Percentiles rank a stretch among this genome's conserved stretches.
Conservation (phyloP, 1,140 invertebrate genomes). For the Platyura marginata region DNA sequence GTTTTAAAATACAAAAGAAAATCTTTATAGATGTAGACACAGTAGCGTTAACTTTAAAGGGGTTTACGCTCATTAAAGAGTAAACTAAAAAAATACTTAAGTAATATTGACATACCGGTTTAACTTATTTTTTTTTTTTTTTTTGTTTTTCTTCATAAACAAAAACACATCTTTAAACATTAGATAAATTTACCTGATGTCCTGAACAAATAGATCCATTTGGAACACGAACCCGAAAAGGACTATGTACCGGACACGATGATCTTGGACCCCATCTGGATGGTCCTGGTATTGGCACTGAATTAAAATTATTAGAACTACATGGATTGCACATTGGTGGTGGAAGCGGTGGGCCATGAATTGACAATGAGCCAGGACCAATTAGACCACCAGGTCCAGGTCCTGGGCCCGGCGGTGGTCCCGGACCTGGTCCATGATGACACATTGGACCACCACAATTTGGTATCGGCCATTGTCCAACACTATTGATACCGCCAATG, state of each 20-base stretch:
- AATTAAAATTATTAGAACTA: conserved; percentile 17
- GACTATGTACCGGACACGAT: conserved; percentile 40
- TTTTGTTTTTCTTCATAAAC: no score
- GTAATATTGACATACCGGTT: no score
- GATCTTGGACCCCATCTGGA: conserved; percentile 22
- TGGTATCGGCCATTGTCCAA: conserved; percentile 5
- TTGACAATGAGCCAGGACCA: background rate
- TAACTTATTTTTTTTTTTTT: no score
- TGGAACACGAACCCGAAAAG: conserved; percentile 35
- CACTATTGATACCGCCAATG: conserved; percentile 14
- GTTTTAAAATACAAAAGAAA: no score
- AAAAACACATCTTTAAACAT: no score
- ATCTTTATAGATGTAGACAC: no score
- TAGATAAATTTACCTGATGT: conserved; percentile 33
- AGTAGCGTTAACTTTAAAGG: no score
- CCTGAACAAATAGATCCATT: conserved; percentile 30
- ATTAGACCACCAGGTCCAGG: background rate
- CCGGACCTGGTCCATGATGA: conserved; percentile 9
- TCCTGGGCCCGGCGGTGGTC: conserved; percentile 8
- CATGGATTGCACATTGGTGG: conserved; percentile 23
- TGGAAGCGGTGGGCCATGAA: conserved; percentile 10
- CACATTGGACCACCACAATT: conserved; percentile 10
- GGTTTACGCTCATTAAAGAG: no score
- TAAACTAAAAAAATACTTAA: no score
- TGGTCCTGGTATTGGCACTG: conserved; percentile 8